Percentiles rank a stretch among this genome's conserved stretches.
These are phyloP conservation scores for Ptycholaimellus sp. DNA, from an alignment of 2,888 invertebrate species.

Conservation along the genomic window DNA sequence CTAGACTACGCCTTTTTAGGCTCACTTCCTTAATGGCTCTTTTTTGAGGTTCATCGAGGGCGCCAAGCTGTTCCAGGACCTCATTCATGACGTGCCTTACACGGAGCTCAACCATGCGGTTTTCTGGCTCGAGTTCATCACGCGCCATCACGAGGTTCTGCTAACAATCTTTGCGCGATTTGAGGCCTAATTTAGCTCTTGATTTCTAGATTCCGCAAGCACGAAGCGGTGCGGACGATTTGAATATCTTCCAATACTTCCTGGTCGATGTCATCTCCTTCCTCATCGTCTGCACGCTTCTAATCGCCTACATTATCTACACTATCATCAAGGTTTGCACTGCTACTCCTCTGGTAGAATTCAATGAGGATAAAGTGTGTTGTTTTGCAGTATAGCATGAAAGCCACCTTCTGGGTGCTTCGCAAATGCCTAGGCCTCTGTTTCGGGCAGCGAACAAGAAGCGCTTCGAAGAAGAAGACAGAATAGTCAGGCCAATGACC, in stretches of 20 bases:
- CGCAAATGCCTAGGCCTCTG: no score
- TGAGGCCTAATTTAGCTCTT: no score
- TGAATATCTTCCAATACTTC: constrained; percentile 25
- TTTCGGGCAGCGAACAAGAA: no score
- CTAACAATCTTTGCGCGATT: no score
- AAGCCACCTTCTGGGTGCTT: no score
- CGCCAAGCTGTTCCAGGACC: constrained; percentile 20
- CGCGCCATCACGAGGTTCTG: constrained; percentile 22
- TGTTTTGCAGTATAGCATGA: no score
- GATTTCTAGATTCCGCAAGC: constrained; percentile 20
- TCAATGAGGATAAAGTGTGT: no score
- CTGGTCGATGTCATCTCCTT: constrained; percentile 22
- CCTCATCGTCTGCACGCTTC: constrained; percentile 11
- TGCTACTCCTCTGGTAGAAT: no score
- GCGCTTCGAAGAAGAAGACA: background rate
- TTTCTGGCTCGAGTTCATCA: constrained; percentile 26
- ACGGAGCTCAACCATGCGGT: constrained; percentile 24
- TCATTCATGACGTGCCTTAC: constrained; percentile 23
- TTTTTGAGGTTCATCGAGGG: background rate
- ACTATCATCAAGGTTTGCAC: constrained; percentile 11
- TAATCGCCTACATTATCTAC: constrained; percentile 6
- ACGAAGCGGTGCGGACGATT: constrained; percentile 22
- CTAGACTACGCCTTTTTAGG: constrained; percentile 7
- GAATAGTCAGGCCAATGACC: no score
- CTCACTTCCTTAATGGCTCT: background rate